Conservation (phyloP, 1,140 invertebrate genomes). For the Cotesia vestalis region DNA sequence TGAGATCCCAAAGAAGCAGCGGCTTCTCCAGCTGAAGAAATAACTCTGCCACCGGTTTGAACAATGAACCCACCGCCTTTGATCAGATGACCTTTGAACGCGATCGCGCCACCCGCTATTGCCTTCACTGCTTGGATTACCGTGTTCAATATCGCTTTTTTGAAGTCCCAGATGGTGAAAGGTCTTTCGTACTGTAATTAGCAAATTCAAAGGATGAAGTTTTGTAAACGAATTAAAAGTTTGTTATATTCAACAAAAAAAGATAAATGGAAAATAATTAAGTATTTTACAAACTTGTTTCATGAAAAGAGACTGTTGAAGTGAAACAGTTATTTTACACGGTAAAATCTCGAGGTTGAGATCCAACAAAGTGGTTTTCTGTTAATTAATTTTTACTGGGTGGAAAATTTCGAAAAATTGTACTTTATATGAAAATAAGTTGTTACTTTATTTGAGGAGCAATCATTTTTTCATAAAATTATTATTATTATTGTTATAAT, state of each 20-base stretch:
- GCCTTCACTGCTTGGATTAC: constrained; percentile 85
- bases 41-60: constrained; percentile 76
- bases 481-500: too few relatives aligned
- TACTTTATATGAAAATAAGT: too few relatives aligned
- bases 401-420: too few relatives aligned
- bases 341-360: too few relatives aligned
- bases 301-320: too few relatives aligned
- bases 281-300: too few relatives aligned
- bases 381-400: too few relatives aligned
- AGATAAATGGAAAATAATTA: background rate
- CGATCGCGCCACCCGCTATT: constrained; percentile 83
- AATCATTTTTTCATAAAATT: too few relatives aligned
- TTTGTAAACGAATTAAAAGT: background rate
- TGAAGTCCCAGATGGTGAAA: constrained; percentile 79
- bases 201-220: constrained; percentile 1
- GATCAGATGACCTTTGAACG: constrained; percentile 83
- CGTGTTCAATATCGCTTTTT: constrained; percentile 81
- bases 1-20: constrained; percentile 79
- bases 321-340: too few relatives aligned
- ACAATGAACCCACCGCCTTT: constrained; percentile 83
- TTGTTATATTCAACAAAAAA: background rate
- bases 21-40: constrained; percentile 76
- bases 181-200: constrained; percentile 66
- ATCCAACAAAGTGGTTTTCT: too few relatives aligned
- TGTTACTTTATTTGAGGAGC: too few relatives aligned